Conservation (phyloP, 2,113 vertebrate genomes). For the Microtus richardsoni region DNA sequence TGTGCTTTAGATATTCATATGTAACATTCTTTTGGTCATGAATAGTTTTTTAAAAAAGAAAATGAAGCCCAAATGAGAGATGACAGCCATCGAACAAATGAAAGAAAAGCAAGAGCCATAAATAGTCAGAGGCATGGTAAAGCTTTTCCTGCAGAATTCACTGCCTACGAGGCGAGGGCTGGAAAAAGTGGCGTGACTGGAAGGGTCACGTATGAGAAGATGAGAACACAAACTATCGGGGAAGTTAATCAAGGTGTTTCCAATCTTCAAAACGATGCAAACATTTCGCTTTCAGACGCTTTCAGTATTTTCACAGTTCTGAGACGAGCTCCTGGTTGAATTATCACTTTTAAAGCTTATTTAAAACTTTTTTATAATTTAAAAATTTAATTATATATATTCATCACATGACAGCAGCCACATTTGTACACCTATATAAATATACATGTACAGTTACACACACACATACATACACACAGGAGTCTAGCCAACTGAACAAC, state of each 20-base stretch:
- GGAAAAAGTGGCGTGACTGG: background rate
- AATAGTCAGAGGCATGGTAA: background rate
- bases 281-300: background rate
- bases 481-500: background rate
- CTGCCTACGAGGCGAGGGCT: background rate
- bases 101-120: background rate
- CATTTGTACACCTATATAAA: background rate
- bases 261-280: background rate
- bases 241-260: conserved; percentile 47
- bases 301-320: conserved; percentile 34
- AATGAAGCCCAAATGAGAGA: background rate
- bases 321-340: conserved; percentile 61
- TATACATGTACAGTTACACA: background rate
- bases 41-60: background rate
- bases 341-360: conserved; percentile 42
- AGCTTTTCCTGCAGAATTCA: conserved; percentile 16
- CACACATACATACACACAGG: background rate
- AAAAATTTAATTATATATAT: conserved; percentile 56
- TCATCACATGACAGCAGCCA: background rate
- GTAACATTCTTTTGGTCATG: background rate
- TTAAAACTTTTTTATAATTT: conserved; percentile 61
- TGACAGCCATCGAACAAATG: background rate
- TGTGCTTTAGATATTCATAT: background rate
- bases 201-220: conserved; percentile 47
- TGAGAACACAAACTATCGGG: background rate